phyloP scores from a whole-genome alignment of 2,113 vertebrate genomes.

The Calyptomena viridis region DNA sequence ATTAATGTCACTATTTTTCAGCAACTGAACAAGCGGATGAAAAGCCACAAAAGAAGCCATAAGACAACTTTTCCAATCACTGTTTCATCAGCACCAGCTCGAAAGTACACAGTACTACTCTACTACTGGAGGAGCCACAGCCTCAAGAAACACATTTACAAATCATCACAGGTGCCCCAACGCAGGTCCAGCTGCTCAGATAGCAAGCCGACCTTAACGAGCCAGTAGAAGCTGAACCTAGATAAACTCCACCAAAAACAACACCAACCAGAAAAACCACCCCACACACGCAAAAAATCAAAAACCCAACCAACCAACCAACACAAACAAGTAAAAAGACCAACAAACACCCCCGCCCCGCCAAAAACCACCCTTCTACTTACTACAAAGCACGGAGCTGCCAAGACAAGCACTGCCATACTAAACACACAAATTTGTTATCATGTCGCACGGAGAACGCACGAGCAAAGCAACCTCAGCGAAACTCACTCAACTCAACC shows the following conservation, averaged over 20 bases:
- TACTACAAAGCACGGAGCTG: neutral
- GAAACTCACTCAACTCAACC: accelerated
- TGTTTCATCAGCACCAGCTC: neutral
- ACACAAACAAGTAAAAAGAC: too few species aligned
- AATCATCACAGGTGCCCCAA: neutral
- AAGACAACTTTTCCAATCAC: neutral
- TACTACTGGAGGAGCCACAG: accelerated
- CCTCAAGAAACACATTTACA: neutral
- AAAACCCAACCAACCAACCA: too few species aligned
- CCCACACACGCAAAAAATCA: neutral
- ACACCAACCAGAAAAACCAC: too few species aligned
- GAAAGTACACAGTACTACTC: neutral
- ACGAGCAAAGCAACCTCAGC: accelerated
- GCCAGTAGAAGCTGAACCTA: neutral
- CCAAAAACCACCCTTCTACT: too few species aligned
- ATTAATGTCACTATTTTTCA: neutral
- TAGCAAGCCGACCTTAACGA: neutral
- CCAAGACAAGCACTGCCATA: neutral
- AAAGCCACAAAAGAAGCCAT: neutral
- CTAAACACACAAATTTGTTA: accelerated
- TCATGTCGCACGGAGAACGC: accelerated
- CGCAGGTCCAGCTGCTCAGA: neutral
- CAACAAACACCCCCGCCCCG: too few species aligned
- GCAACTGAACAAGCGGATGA: neutral
- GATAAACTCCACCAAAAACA: accelerated